These are phyloP conservation scores for Lepidocolaptes lacrymiger DNA, from an alignment of 2,797 vertebrate genomes.

Conservation along the genomic window DNA sequence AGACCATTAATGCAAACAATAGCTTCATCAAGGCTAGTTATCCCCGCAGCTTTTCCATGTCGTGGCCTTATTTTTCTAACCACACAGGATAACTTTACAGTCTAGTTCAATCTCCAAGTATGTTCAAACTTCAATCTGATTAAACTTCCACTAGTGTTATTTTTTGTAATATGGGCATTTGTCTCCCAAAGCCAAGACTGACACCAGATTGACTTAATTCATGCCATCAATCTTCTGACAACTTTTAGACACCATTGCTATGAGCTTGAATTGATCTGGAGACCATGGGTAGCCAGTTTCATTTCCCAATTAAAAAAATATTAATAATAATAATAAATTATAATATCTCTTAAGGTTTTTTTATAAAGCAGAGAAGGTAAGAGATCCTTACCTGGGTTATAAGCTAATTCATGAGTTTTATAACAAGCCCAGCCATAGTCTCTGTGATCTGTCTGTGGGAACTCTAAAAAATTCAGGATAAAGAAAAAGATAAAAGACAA, in stretches of 20 bases:
- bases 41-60: background rate
- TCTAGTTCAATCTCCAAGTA: background rate
- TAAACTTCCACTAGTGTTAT: background rate
- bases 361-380: background rate
- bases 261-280: background rate
- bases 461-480: background rate
- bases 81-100: background rate
- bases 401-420: background rate
- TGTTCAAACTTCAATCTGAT: background rate
- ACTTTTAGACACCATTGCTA: background rate
- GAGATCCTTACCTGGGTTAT: background rate
- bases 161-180: background rate
- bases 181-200: background rate
- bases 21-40: background rate
- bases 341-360: background rate
- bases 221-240: background rate
- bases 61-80: background rate
- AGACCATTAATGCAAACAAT: background rate
- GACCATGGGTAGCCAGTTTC: background rate
- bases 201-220: background rate
- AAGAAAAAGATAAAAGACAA: background rate
- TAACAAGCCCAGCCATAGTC: fast-evolving
- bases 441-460: background rate
- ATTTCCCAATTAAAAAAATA: background rate
- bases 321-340: too few relatives aligned